Percentiles rank a stretch among this genome's conserved stretches.
Evolutionary conservation across 1,140 invertebrate genomes (phyloP).

Genomic region (Copidosoma floridanum): DNA sequence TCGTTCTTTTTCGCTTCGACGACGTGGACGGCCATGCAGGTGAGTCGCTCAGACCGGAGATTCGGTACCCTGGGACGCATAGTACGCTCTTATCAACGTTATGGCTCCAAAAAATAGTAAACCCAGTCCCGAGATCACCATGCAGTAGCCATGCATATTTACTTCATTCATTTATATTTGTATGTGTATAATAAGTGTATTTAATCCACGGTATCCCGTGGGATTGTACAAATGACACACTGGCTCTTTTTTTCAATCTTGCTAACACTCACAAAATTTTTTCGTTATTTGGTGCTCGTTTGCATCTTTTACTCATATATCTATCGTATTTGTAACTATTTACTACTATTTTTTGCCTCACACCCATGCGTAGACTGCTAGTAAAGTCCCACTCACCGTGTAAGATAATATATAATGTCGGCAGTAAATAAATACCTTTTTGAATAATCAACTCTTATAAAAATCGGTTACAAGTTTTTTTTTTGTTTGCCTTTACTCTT

Average conservation of each 20-base stretch:
- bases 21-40: neutral
- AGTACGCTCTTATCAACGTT: conserved; percentile 33
- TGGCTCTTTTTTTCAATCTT: conserved; percentile 14
- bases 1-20: conserved; percentile 18
- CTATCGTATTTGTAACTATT: conserved; percentile 2
- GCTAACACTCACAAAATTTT: conserved; percentile 14
- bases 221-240: conserved; percentile 14
- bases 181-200: no score
- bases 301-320: neutral
- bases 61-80: conserved; percentile 34
- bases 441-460: conserved; percentile 15
- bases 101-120: conserved; percentile 37
- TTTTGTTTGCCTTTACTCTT: no score
- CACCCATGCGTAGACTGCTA: conserved; percentile 18
- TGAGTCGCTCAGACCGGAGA: neutral
- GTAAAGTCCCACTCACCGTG: conserved; percentile 22
- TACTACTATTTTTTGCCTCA: conserved; percentile 4
- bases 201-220: no score
- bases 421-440: conserved; percentile 30
- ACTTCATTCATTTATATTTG: no score
- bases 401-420: conserved; percentile 18
- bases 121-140: conserved; percentile 5
- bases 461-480: no score
- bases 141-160: neutral
- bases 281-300: conserved; percentile 7